A percentile compares a stretch with the other conserved stretches of the same genome.
These are phyloP conservation scores for Ameiurus melas DNA, from an alignment of 2,113 vertebrate species.

Conservation along the genomic window DNA sequence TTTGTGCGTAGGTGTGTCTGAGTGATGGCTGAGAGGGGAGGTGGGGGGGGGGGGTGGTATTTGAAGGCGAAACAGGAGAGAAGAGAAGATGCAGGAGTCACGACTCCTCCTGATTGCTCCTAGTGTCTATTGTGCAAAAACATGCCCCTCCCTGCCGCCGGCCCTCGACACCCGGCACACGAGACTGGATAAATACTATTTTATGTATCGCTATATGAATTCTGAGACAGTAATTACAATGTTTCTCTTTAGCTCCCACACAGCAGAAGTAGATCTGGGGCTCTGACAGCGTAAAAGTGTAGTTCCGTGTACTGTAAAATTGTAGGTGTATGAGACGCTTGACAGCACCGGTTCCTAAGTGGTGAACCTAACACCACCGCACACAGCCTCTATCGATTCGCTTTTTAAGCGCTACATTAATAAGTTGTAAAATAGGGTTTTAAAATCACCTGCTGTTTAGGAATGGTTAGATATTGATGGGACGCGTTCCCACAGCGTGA, in stretches of 20 bases:
- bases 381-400: conserved; percentile 47
- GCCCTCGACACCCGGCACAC: conserved; percentile 66
- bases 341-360: conserved; percentile 62
- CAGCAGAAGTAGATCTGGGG: conserved; percentile 63
- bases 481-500: conserved; percentile 21
- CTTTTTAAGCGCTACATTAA: conserved; percentile 51
- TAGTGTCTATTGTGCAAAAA: conserved; percentile 70
- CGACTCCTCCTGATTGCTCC: conserved; percentile 69
- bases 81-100: conserved; percentile 65
- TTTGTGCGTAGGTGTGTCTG: conserved; percentile 75
- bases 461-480: conserved; percentile 42
- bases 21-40: conserved; percentile 45
- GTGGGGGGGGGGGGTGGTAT: conserved; percentile 16
- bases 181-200: conserved; percentile 81
- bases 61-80: conserved; percentile 46
- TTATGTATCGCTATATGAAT: conserved; percentile 80
- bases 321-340: conserved; percentile 72
- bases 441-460: conserved; percentile 48
- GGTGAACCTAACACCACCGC: conserved; percentile 33
- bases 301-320: conserved; percentile 60
- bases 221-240: conserved; percentile 79
- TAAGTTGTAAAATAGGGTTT: conserved; percentile 47
- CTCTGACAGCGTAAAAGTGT: conserved; percentile 64
- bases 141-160: conserved; percentile 70
- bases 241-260: conserved; percentile 67